Percentiles rank a stretch among this genome's conserved stretches.
Conservation (phyloP, 2,113 vertebrate genomes). For the Odontophorus gujanensis region DNA sequence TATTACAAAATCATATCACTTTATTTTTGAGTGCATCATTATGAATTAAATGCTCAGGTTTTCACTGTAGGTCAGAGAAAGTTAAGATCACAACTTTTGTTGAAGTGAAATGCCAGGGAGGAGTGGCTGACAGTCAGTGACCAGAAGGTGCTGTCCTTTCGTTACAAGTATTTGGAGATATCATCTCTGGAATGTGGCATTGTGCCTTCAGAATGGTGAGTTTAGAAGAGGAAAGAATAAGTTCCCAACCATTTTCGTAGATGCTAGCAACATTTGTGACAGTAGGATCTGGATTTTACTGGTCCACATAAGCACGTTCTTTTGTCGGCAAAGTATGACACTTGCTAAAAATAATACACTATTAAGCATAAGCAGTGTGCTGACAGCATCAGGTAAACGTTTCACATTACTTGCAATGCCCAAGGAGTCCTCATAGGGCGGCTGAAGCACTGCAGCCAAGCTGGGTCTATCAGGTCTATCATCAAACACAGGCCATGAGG, state of each 20-base stretch:
- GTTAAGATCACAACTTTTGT: background rate
- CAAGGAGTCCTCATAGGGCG: accelerated
- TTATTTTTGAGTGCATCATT: background rate
- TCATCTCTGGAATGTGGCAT: background rate
- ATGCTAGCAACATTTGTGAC: background rate
- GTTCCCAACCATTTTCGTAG: background rate
- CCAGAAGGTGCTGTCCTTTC: background rate
- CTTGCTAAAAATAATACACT: background rate
- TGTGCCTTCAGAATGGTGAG: background rate
- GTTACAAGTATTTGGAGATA: background rate
- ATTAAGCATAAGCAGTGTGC: background rate
- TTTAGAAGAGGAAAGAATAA: background rate
- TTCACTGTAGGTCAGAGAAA: background rate
- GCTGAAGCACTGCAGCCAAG: background rate
- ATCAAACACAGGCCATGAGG: accelerated
- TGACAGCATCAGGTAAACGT: background rate
- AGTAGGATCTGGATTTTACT: background rate
- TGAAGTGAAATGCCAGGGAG: background rate
- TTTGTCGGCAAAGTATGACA: background rate
- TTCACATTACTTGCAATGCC: background rate
- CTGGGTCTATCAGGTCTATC: accelerated
- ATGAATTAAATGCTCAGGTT: background rate
- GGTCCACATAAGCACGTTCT: accelerated
- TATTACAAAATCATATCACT: background rate
- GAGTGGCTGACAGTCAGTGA: background rate